These are phyloP conservation scores for Equus quagga DNA, from an alignment of 2,113 vertebrate species.

Conservation along the genomic window DNA sequence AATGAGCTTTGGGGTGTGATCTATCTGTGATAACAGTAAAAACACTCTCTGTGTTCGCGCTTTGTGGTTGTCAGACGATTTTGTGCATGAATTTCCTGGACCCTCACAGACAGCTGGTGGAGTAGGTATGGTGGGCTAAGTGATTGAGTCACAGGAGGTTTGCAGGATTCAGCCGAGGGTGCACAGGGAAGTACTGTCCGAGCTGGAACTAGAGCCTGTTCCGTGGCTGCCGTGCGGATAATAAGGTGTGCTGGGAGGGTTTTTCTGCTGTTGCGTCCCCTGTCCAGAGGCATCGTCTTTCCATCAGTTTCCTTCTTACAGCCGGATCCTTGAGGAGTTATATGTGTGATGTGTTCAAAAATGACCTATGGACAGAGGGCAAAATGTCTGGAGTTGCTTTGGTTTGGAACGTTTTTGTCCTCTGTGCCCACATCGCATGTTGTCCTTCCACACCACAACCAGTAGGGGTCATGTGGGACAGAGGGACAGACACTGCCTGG, in stretches of 20 bases:
- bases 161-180: background rate
- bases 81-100: background rate
- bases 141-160: background rate
- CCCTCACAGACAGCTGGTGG: background rate
- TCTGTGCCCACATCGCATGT: background rate
- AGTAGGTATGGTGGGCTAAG: background rate
- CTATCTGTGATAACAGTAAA: background rate
- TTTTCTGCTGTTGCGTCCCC: background rate
- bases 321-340: background rate
- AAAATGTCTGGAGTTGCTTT: background rate
- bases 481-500: background rate
- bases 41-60: background rate
- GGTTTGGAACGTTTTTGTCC: background rate
- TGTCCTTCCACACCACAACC: background rate
- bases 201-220: background rate
- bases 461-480: background rate
- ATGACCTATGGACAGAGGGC: background rate
- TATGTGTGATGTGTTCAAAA: background rate
- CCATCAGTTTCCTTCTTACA: background rate
- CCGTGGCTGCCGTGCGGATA: background rate
- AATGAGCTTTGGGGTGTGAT: background rate
- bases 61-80: background rate
- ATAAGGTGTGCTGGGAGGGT: rapidly evolving
- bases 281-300: background rate
- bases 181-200: background rate